Evolutionary conservation across 2,888 invertebrate species (phyloP).

Genomic region (Drosophila affinis): DNA sequence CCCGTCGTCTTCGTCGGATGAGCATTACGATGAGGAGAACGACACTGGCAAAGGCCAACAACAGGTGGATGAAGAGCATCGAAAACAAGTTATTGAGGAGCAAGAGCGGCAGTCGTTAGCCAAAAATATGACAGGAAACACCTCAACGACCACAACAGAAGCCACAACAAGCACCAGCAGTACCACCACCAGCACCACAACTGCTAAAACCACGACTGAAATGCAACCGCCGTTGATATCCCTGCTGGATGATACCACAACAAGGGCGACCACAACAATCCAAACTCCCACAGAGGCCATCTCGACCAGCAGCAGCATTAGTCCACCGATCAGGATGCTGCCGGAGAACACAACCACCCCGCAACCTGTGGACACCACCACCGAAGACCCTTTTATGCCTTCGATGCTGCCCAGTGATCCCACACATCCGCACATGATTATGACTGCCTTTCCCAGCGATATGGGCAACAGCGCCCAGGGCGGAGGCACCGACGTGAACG

Average conservation of each 20-base stretch:
- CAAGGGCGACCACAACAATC: slow-evolving; percentile 46
- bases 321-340: slow-evolving; percentile 44
- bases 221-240: slow-evolving; percentile 62
- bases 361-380: not conserved
- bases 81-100: slow-evolving; percentile 9
- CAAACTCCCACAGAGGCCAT: slow-evolving; percentile 46
- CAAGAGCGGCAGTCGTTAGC: slow-evolving; percentile 22
- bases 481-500: slow-evolving; percentile 86
- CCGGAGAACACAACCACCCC: slow-evolving; percentile 26
- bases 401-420: not conserved
- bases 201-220: slow-evolving; percentile 42
- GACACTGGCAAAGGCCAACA: not conserved
- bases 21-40: slow-evolving; percentile 19
- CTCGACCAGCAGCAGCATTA: slow-evolving; percentile 44
- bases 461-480: slow-evolving; percentile 57
- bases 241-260: slow-evolving; percentile 69
- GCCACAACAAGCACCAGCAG: slow-evolving; percentile 42
- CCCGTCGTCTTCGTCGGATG: slow-evolving; percentile 1
- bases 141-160: slow-evolving; percentile 43
- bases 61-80: slow-evolving; percentile 43
- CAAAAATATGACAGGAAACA: slow-evolving; percentile 51
- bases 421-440: slow-evolving; percentile 11
- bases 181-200: slow-evolving; percentile 32
- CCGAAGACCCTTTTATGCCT: slow-evolving; percentile 1
- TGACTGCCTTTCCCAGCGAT: slow-evolving; percentile 56